A percentile compares a stretch with the other conserved stretches of the same genome.
phyloP scores from a whole-genome alignment of 2,888 invertebrate species.

The Muschampia plurimacula region DNA sequence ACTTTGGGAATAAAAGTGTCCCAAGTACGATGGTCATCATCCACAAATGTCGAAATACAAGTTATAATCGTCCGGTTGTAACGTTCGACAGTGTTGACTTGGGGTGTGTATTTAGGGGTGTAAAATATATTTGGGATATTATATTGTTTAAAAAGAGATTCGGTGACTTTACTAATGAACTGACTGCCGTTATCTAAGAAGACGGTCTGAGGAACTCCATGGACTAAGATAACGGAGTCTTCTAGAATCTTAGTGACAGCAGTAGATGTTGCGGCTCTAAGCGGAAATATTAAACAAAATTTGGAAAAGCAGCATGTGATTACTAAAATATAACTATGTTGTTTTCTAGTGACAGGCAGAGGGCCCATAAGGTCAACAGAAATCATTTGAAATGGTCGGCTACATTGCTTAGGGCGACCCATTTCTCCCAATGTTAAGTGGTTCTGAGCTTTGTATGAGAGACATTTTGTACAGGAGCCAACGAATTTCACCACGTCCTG shows the following conservation, averaged over 20 bases:
- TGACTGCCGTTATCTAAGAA: slow-evolving; percentile 50
- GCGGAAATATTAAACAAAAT: slow-evolving; percentile 38
- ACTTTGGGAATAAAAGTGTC: background rate
- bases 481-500: slow-evolving; percentile 42
- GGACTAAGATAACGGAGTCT: slow-evolving; percentile 48
- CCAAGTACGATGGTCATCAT: background rate
- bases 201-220: slow-evolving; percentile 50
- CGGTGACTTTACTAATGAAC: slow-evolving; percentile 41
- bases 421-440: slow-evolving; percentile 35
- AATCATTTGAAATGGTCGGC: slow-evolving; percentile 38
- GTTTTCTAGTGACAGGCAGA: slow-evolving; percentile 36
- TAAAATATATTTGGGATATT: slow-evolving; percentile 46
- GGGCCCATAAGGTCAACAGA: slow-evolving; percentile 43
- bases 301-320: slow-evolving; percentile 41
- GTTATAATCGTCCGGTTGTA: slow-evolving; percentile 19
- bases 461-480: slow-evolving; percentile 36
- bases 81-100: slow-evolving; percentile 11
- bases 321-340: slow-evolving; percentile 35
- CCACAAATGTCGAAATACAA: background rate
- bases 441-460: slow-evolving; percentile 38
- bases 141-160: slow-evolving; percentile 42
- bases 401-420: slow-evolving; percentile 40
- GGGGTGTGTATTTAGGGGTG: slow-evolving; percentile 40
- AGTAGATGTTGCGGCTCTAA: slow-evolving; percentile 36
- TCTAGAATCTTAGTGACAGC: slow-evolving; percentile 41